phyloP scores from a whole-genome alignment of 2,797 vertebrate genomes.

The Acanthis flammea region DNA sequence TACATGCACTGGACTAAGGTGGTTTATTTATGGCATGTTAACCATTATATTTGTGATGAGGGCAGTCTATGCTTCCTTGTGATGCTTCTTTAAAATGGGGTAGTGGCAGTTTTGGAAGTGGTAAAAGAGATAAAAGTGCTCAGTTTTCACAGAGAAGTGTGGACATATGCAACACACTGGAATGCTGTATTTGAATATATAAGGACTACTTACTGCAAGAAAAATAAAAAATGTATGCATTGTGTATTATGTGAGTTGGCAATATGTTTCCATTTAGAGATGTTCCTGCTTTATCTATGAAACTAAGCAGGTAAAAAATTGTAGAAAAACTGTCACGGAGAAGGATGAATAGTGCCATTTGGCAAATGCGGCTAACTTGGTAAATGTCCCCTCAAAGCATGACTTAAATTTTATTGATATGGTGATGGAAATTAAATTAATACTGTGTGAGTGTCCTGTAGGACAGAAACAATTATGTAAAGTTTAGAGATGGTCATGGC shows the following conservation, averaged over 20 bases:
- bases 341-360: rapidly evolving
- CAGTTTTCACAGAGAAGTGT: neutral
- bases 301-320: neutral
- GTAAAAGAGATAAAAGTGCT: neutral
- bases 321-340: neutral
- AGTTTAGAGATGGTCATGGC: neutral
- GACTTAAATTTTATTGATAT: neutral
- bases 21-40: neutral
- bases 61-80: neutral
- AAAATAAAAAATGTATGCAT: neutral
- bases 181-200: neutral
- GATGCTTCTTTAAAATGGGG: neutral
- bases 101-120: neutral
- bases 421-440: neutral
- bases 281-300: neutral
- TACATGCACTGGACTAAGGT: neutral
- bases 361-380: neutral
- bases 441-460: neutral
- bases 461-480: neutral
- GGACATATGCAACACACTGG: neutral
- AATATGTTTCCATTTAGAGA: neutral
- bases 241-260: neutral
- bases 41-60: neutral
- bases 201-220: neutral
- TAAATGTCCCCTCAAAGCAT: neutral